A percentile compares a stretch with the other conserved stretches of the same genome.
Evolutionary conservation across 2,888 invertebrate genomes (phyloP).

Genomic region (Rhagophthalmus giganteus): DNA sequence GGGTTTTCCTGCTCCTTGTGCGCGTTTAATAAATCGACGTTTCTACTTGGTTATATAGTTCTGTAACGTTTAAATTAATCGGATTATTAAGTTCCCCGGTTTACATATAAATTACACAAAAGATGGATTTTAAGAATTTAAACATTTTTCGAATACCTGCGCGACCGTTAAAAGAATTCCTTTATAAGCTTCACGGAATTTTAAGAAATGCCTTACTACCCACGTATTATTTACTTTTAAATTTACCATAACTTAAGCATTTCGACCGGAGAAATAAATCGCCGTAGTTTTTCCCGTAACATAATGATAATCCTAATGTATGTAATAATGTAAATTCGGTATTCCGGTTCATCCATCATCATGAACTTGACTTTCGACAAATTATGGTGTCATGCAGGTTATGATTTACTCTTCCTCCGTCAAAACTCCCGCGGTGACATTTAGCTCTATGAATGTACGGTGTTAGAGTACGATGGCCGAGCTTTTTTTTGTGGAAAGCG

Average conservation of each 20-base stretch:
- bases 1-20: slow-evolving; percentile 23
- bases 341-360: slow-evolving; percentile 30
- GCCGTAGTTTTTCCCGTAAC: slow-evolving; percentile 21
- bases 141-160: slow-evolving; percentile 1
- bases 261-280: slow-evolving; percentile 23
- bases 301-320: slow-evolving; percentile 34
- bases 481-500: too few relatives aligned
- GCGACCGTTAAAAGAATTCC: slow-evolving; percentile 19
- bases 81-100: background rate
- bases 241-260: slow-evolving; percentile 19
- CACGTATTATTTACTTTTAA: slow-evolving; percentile 15
- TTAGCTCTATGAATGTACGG: slow-evolving; percentile 28
- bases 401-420: slow-evolving; percentile 29
- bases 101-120: slow-evolving; percentile 12
- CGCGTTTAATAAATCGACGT: slow-evolving; percentile 23
- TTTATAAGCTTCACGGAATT: slow-evolving; percentile 6
- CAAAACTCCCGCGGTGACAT: slow-evolving; percentile 28
- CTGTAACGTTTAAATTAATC: too few relatives aligned
- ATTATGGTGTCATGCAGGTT: slow-evolving; percentile 30
- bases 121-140: slow-evolving; percentile 12
- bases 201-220: slow-evolving; percentile 15
- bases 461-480: slow-evolving; percentile 18
- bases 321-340: slow-evolving; percentile 34
- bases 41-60: background rate
- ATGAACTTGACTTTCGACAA: slow-evolving; percentile 29